Conservation (phyloP, 1,140 invertebrate genomes). For the Chrysopa pallens region DNA sequence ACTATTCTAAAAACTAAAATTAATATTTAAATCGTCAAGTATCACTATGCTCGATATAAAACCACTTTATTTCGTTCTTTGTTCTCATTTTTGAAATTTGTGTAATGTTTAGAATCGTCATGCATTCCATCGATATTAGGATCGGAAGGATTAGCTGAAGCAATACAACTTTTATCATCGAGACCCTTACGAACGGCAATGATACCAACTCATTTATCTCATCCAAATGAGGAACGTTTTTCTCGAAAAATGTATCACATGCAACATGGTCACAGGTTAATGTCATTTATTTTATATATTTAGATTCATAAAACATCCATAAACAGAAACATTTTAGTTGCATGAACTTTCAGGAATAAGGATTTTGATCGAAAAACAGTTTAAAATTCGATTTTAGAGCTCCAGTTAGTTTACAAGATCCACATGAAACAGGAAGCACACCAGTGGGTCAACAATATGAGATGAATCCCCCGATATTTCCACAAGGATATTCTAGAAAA, state of each 20-base stretch:
- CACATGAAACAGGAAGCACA: conserved; percentile 13
- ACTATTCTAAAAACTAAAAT: too few species aligned
- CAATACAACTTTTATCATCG: conserved; percentile 42
- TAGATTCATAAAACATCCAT: too few species aligned
- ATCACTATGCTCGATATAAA: too few species aligned
- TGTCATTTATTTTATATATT: not conserved
- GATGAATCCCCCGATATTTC: conserved; percentile 16
- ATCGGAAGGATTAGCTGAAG: conserved; percentile 45
- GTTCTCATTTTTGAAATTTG: too few species aligned
- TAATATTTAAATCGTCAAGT: too few species aligned
- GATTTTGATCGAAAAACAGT: not conserved
- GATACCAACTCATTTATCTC: conserved; percentile 9
- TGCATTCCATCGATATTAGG: conserved; percentile 19
- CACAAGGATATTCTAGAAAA: conserved; percentile 31
- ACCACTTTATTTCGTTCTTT: too few species aligned
- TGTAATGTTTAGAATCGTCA: not conserved
- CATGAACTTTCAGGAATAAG: not conserved
- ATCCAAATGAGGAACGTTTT: conserved; percentile 11
- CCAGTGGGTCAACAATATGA: conserved; percentile 17
- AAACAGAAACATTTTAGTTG: not conserved
- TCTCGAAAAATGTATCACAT: not conserved
- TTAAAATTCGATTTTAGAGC: conserved; percentile 12
- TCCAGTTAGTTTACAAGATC: conserved; percentile 17
- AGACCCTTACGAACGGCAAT: conserved; percentile 22
- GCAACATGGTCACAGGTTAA: not conserved